Percentiles rank a stretch among this genome's conserved stretches.
Conservation (phyloP, 2,797 vertebrate genomes). For the Pseudopleuronectes americanus region DNA sequence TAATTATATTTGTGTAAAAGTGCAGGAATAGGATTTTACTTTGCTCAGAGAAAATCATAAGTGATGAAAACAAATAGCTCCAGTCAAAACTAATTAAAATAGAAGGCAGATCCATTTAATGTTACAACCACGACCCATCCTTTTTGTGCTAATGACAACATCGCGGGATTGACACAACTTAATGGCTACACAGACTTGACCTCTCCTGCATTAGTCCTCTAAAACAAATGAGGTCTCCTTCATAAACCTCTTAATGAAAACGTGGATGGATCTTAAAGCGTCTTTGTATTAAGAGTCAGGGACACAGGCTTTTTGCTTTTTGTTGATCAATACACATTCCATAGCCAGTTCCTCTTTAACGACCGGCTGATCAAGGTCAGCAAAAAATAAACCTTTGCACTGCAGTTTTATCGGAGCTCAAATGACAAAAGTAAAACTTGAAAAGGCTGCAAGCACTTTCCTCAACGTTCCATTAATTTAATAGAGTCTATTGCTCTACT, state of each 20-base stretch:
- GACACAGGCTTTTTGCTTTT: slow-evolving; percentile 36
- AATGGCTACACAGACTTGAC: slow-evolving; percentile 43
- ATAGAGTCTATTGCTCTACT: background rate
- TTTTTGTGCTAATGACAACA: slow-evolving; percentile 47
- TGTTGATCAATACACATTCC: slow-evolving; percentile 65
- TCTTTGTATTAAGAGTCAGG: slow-evolving; percentile 44
- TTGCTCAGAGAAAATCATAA: slow-evolving; percentile 4
- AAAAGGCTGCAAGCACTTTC: slow-evolving; percentile 33
- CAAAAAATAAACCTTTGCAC: slow-evolving; percentile 23
- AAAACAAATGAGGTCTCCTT: slow-evolving; percentile 49
- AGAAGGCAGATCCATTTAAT: background rate
- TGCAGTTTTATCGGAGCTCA: slow-evolving; percentile 36
- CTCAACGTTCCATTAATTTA: slow-evolving; percentile 13
- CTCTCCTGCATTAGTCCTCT: slow-evolving; percentile 27
- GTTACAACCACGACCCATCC: background rate
- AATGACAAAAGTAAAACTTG: slow-evolving; percentile 26
- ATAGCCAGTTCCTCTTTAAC: slow-evolving; percentile 54
- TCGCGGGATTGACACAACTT: slow-evolving; percentile 36
- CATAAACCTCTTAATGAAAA: slow-evolving; percentile 41
- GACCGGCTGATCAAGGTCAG: slow-evolving; percentile 48
- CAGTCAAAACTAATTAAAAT: slow-evolving; percentile 38
- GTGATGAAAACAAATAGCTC: slow-evolving; percentile 22
- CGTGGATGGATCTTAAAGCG: slow-evolving; percentile 42
- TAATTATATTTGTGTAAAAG: slow-evolving; percentile 14
- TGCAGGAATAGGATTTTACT: slow-evolving; percentile 8